These are phyloP conservation scores for Ernsta delagoae DNA, from an alignment of 2,888 invertebrate species.

Conservation along the genomic window DNA sequence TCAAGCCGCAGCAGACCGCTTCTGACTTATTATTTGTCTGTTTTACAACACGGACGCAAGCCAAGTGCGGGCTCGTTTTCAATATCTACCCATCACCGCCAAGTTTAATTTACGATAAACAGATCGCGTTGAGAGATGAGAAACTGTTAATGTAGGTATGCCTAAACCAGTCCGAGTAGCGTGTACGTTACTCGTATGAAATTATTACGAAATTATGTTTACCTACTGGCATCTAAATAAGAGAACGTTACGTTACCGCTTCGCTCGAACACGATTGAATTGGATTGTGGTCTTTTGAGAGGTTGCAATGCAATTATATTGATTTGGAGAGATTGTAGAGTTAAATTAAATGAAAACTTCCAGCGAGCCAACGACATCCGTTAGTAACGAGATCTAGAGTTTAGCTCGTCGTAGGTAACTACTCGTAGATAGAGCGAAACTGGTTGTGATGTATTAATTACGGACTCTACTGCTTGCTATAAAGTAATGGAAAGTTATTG, in stretches of 20 bases:
- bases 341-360: constrained; percentile 51
- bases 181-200: constrained; percentile 9
- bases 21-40: constrained; percentile 75
- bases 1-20: constrained; percentile 62
- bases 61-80: constrained; percentile 71
- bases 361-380: constrained; percentile 13
- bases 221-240: neutral
- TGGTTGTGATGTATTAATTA: constrained; percentile 45
- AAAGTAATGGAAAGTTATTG: neutral
- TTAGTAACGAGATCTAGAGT: constrained; percentile 29
- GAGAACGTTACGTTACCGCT: neutral
- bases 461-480: neutral
- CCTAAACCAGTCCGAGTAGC: constrained; percentile 6
- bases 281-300: neutral
- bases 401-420: constrained; percentile 43
- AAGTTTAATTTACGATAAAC: constrained; percentile 62
- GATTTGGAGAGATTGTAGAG: constrained; percentile 49
- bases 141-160: constrained; percentile 20
- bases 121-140: constrained; percentile 45
- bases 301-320: constrained; percentile 42
- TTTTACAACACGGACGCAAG: constrained; percentile 68
- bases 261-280: neutral
- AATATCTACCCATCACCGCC: constrained; percentile 50
- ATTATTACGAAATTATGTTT: constrained; percentile 15
- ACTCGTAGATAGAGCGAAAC: constrained; percentile 48